Evolutionary conservation across 1,140 invertebrate species (phyloP).

Genomic region (Zaprionus camerounensis): DNA sequence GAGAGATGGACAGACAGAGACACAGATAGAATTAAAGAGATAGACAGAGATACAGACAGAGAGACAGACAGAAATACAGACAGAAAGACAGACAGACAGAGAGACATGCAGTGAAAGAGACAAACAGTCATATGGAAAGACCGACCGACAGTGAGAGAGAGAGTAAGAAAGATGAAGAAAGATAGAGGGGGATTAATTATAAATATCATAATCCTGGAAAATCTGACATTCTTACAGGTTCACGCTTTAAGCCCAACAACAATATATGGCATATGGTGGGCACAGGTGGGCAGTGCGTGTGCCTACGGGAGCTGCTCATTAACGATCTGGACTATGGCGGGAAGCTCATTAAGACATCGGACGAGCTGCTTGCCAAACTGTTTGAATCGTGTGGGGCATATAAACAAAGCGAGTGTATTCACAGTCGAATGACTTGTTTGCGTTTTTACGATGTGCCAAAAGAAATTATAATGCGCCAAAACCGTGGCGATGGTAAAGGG

Average conservation of each 20-base stretch:
- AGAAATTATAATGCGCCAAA: constrained; percentile 28
- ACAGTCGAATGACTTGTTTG: background rate
- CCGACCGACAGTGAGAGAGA: too few relatives aligned
- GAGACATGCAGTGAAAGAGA: too few relatives aligned
- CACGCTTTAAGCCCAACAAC: background rate
- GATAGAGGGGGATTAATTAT: too few relatives aligned
- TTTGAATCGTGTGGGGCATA: constrained; percentile 5
- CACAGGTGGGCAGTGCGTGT: background rate
- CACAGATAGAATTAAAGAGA: too few relatives aligned
- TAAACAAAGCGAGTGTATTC: constrained; percentile 1
- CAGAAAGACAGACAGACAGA: too few relatives aligned
- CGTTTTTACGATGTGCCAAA: constrained; percentile 27
- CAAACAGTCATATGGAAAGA: too few relatives aligned
- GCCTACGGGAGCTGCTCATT: background rate
- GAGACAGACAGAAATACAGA: too few relatives aligned
- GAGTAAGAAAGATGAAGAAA: too few relatives aligned
- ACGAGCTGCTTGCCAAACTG: background rate
- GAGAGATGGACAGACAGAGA: too few relatives aligned
- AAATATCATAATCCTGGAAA: too few relatives aligned
- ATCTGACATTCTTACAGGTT: too few relatives aligned
- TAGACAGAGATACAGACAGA: too few relatives aligned
- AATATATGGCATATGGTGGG: background rate
- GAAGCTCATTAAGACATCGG: constrained; percentile 6
- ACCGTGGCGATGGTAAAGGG: background rate
- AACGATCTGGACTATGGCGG: background rate